These are phyloP conservation scores for Pollenia amentaria DNA, from an alignment of 2,888 invertebrate species.

Conservation along the genomic window DNA sequence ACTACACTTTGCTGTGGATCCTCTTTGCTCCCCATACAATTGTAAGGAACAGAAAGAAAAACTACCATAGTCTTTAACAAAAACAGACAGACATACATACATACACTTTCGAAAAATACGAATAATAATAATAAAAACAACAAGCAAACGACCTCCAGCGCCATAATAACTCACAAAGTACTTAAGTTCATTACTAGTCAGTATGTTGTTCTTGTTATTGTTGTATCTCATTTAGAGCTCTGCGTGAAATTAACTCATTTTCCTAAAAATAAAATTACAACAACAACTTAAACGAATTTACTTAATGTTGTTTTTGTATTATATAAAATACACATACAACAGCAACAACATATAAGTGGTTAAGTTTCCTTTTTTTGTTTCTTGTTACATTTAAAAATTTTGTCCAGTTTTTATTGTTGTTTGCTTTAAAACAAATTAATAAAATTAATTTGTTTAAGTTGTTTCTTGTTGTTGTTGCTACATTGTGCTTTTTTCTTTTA, in stretches of 20 bases:
- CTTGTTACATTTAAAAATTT: constrained; percentile 1
- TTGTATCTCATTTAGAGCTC: constrained; percentile 59
- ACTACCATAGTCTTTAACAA: constrained; percentile 50
- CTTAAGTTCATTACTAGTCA: constrained; percentile 66
- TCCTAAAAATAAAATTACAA: constrained; percentile 68
- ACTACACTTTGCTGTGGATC: constrained; percentile 28
- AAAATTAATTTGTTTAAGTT: constrained; percentile 66
- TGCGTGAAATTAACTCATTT: constrained; percentile 74
- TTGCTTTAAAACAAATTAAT: constrained; percentile 67
- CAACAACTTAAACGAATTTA: constrained; percentile 35
- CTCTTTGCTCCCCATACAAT: constrained; percentile 47
- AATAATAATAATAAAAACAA: constrained; percentile 52
- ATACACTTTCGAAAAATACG: neutral
- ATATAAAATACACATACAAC: neutral
- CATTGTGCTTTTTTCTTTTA: constrained; percentile 12
- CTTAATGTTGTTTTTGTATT: constrained; percentile 30
- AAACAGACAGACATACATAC: constrained; percentile 31
- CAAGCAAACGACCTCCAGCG: constrained; percentile 71
- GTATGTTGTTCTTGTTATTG: constrained; percentile 54
- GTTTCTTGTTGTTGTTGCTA: constrained; percentile 46
- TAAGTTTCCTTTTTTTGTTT: constrained; percentile 57
- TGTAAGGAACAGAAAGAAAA: constrained; percentile 11
- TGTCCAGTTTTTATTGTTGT: constrained; percentile 12
- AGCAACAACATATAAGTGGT: constrained; percentile 56
- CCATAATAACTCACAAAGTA: constrained; percentile 73